phyloP scores from a whole-genome alignment of 2,797 vertebrate species.

The Myotis planiceps region DNA sequence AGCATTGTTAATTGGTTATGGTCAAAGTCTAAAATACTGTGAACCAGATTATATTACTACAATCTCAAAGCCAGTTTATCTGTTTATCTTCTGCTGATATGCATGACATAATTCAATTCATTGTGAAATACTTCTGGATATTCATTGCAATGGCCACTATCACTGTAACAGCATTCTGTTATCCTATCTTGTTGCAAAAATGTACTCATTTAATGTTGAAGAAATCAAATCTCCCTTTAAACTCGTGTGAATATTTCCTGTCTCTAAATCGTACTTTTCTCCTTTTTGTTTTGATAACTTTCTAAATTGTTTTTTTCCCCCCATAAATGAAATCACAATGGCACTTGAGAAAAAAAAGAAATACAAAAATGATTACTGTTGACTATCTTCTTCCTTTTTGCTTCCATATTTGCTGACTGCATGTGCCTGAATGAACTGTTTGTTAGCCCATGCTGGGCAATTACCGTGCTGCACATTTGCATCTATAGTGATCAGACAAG shows the following conservation, averaged over 20 bases:
- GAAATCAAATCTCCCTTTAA: slow-evolving; percentile 30
- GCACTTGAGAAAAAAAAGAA: slow-evolving; percentile 16
- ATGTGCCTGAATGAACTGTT: not conserved
- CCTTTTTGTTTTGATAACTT: slow-evolving; percentile 45
- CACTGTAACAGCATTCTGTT: not conserved
- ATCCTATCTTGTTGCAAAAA: slow-evolving; percentile 46
- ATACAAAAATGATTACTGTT: not conserved
- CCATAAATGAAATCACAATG: slow-evolving; percentile 24
- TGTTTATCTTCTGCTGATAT: not conserved
- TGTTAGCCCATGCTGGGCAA: not conserved
- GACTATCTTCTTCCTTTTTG: not conserved
- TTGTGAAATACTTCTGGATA: slow-evolving; percentile 43
- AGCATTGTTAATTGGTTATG: not conserved
- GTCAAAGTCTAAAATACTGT: not conserved
- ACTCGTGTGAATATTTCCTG: not conserved
- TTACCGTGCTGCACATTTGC: not conserved
- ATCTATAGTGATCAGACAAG: not conserved
- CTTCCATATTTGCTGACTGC: not conserved
- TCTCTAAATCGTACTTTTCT: slow-evolving; percentile 47
- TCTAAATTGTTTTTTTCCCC: slow-evolving; percentile 36
- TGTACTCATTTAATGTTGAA: not conserved
- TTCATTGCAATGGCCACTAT: slow-evolving; percentile 19
- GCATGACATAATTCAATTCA: slow-evolving; percentile 1
- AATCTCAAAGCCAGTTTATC: not conserved
- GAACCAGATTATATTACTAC: not conserved